Percentiles rank a stretch among this genome's conserved stretches.
Conservation (phyloP, 2,797 vertebrate genomes). For the Lagodon rhomboides region DNA sequence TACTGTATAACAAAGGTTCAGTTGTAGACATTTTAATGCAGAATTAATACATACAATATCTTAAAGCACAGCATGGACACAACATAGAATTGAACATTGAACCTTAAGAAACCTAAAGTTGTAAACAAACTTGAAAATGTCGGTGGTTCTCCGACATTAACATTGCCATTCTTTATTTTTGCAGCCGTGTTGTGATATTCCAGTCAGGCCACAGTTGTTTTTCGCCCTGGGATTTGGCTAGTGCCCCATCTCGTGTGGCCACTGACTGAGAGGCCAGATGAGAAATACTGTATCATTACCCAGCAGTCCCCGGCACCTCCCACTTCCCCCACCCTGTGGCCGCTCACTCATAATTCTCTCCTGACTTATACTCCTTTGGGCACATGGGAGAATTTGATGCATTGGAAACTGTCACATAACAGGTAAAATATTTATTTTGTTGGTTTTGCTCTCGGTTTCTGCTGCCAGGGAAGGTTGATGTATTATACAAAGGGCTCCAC, state of each 20-base stretch:
- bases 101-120: too few relatives aligned
- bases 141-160: too few relatives aligned
- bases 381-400: slow-evolving; percentile 53
- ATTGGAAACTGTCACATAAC: slow-evolving; percentile 58
- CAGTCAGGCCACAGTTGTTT: slow-evolving; percentile 27
- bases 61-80: too few relatives aligned
- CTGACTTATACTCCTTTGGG: slow-evolving; percentile 62
- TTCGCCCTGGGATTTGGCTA: slow-evolving; percentile 43
- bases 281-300: slow-evolving; percentile 39
- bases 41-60: too few relatives aligned
- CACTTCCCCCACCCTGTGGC: slow-evolving; percentile 38
- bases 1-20: too few relatives aligned
- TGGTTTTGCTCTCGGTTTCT: slow-evolving; percentile 60
- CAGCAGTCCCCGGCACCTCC: slow-evolving; percentile 29
- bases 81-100: too few relatives aligned
- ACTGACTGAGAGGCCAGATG: slow-evolving; percentile 45
- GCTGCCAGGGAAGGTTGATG: slow-evolving; percentile 63
- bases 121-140: too few relatives aligned
- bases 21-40: too few relatives aligned
- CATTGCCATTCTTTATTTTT: too few relatives aligned
- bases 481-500: slow-evolving; percentile 58
- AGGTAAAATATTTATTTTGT: slow-evolving; percentile 67
- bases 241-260: slow-evolving; percentile 26
- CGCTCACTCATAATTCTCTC: slow-evolving; percentile 57
- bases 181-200: neutral